Base-by-base conservation (phyloP, 92 coral and sea anemone genomes). In the Siderastrea siderea region DNA sequence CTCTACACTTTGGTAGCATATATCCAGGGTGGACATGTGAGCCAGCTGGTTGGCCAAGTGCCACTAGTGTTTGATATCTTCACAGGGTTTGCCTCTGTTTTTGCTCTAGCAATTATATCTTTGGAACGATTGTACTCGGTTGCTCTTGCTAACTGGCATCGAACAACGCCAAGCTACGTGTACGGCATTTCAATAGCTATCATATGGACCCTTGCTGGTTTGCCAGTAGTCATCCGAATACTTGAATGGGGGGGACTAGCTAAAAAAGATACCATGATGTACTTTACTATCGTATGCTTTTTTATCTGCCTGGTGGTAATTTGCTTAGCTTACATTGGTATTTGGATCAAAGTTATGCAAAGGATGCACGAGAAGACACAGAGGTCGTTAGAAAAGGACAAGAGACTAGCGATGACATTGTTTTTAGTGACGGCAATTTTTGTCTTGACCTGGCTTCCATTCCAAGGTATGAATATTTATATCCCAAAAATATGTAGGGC, bases 51-150 rank as follows among this genome's bases (percentile, higher is more conserved):
- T 45, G 71, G 45, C 63, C 71, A 77, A 1, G 44, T 90, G n/a
- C 84, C 70, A 14, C 19, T 43, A 51, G 86, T 90, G 7, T 52
- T 93, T 71, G 98, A 95, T 76, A 81, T 95, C 26, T 95, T 91
- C 52, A 72, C 94, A 9, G 98, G 96, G 0, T 93, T 94, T 86
- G 98, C 98, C 0, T 95, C 98, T 1, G 88, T 95, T 15, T 93
- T 95, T 68, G 92, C 96, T 1, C 81, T 95, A 13, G 90, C 98
- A 4, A 71, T 80, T 50, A 95, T 95, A 2, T 87, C 98, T 3
- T 65, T 93, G 83, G 98, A 95, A 59, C 90, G 98, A 60, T 86
- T 95, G 13, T 95, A 93, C 70, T 91, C 96, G 13, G 98, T 95
- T 15, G 92, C 88, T 62, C 88, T 94, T 66, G 96, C 98, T 12